Conservation (phyloP, 2,113 vertebrate species). For the Dissostichus mawsoni region DNA sequence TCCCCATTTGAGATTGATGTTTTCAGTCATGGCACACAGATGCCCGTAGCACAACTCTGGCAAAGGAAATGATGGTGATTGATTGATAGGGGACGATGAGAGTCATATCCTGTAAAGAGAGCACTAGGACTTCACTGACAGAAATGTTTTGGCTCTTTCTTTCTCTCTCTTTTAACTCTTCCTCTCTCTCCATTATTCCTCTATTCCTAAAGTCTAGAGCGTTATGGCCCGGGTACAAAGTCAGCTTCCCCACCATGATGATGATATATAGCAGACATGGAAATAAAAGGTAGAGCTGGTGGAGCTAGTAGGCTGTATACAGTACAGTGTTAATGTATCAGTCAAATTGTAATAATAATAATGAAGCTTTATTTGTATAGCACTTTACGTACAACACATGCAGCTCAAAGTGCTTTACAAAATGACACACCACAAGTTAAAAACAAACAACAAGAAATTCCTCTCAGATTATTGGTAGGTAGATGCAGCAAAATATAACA, state of each 20-base stretch:
- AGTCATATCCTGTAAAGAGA: slow-evolving; percentile 63
- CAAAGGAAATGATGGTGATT: slow-evolving; percentile 63
- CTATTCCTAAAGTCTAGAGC: not conserved
- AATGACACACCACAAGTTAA: too few relatives aligned
- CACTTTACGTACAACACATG: too few relatives aligned
- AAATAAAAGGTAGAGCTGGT: not conserved
- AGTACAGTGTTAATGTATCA: not conserved
- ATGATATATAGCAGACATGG: not conserved
- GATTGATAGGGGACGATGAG: slow-evolving; percentile 52
- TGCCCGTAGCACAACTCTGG: slow-evolving; percentile 46
- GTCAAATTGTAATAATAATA: too few relatives aligned
- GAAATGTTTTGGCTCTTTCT: slow-evolving; percentile 33
- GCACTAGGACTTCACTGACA: slow-evolving; percentile 44
- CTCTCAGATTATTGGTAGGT: too few relatives aligned
- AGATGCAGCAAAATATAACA: too few relatives aligned
- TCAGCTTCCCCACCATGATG: not conserved
- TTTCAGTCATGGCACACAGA: slow-evolving; percentile 44
- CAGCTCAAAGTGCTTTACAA: too few relatives aligned
- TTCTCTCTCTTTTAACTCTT: slow-evolving; percentile 45
- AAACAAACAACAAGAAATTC: too few relatives aligned
- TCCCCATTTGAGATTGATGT: slow-evolving; percentile 37
- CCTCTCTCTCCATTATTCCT: slow-evolving; percentile 33
- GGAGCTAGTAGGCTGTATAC: not conserved
- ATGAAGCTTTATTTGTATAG: too few relatives aligned
- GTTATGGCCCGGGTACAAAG: not conserved